Evolutionary conservation across 2,888 invertebrate genomes (phyloP).

Genomic region (Ormyrus pomaceus): DNA sequence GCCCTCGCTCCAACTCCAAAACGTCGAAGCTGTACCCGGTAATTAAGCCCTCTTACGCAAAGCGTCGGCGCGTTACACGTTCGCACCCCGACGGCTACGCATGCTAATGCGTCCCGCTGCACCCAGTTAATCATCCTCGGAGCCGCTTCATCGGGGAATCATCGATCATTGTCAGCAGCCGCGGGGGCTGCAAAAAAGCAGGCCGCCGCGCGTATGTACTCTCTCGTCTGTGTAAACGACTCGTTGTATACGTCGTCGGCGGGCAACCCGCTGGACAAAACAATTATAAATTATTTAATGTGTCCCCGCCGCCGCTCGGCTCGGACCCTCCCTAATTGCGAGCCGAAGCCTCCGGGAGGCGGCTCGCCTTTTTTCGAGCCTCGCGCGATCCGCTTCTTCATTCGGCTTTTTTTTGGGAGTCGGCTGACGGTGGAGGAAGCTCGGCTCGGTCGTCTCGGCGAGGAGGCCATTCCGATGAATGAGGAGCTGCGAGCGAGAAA

Average conservation of each 20-base stretch:
- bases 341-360: not conserved
- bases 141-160: not conserved
- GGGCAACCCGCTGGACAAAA: slow-evolving; percentile 61
- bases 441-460: too few relatives aligned
- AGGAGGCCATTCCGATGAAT: too few relatives aligned
- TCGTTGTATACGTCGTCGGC: slow-evolving; percentile 26
- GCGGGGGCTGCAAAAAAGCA: not conserved
- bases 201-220: not conserved
- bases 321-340: not conserved
- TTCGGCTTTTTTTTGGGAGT: not conserved
- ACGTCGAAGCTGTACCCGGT: too few relatives aligned
- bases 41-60: too few relatives aligned
- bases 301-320: slow-evolving; percentile 1
- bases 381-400: not conserved
- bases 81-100: not conserved
- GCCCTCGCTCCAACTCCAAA: too few relatives aligned
- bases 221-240: slow-evolving; percentile 59
- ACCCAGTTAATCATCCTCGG: not conserved
- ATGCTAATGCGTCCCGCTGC: slow-evolving; percentile 3
- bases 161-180: slow-evolving; percentile 46
- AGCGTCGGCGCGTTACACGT: too few relatives aligned
- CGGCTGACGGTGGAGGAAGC: too few relatives aligned
- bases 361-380: slow-evolving; percentile 21
- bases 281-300: slow-evolving; percentile 66
- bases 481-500: too few relatives aligned